Base-by-base conservation (phyloP, 2,888 invertebrate species). In the Scaptomyza polygonia region DNA sequence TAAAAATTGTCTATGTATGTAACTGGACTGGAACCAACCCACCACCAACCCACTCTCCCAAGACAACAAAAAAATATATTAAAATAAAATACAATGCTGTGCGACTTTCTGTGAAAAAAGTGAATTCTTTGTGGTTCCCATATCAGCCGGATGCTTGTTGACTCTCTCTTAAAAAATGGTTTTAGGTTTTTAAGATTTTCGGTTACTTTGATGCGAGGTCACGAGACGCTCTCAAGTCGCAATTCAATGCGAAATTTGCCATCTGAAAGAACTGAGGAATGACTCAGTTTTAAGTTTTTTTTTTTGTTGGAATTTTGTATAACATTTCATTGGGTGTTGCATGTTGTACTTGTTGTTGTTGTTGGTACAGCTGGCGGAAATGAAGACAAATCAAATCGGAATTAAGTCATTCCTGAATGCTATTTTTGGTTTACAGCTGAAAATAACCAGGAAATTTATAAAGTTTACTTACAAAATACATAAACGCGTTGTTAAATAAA, bases 91-190 rank as follows among this genome's bases (percentile, higher is more conserved):
- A 62, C 70, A 70, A 70, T 70, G 70, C 67, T 70, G 73, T 51
- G 25, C 25, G 73, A 70, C 67, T 55, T 58, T 70, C 53, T 47
- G 55, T n/a, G 47, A 49, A 53, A 53, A 69, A 64, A 66, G 48
- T 51, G n/a, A 66, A 72, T 45, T 53, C 12, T 36, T 32, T 61
- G 62, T 44, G 69, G 69, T 51, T 57, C 66, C 42, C 67, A 66
- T 66, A 66, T 66, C 65, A 72, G 71, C 73, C 73, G 69, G 73
- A 72, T 70, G 67, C 53, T 34, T 34, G n/a, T n/a, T 29, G 14
- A 14, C n/a, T 34, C 11, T 11, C 30, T 34, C 34, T 12, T 5
- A 0, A n/a, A n/a, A n/a, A n/a, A n/a, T 14, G 14, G 36, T 8
- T 36, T 36, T 8, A 14, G 29, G 8, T 34, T n/a, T 34, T 12